These are phyloP conservation scores for Scolanthus callimorphus DNA, from an alignment of 92 coral and sea anemone species.

Conservation along the genomic window DNA sequence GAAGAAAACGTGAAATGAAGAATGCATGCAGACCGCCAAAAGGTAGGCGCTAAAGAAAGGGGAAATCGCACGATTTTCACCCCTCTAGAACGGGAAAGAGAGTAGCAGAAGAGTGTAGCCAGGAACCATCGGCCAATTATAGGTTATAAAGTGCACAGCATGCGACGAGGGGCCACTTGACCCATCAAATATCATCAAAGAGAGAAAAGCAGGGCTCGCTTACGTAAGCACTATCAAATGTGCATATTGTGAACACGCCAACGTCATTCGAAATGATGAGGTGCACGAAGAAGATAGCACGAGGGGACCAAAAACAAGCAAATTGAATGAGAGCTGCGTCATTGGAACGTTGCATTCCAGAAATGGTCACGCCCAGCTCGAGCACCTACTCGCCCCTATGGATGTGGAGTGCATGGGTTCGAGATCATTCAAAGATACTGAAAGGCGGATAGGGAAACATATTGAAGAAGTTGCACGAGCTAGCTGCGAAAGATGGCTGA, in stretches of 20 bases:
- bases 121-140: no score
- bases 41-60: no score
- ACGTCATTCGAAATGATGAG: slow-evolving; percentile 4
- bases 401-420: neutral
- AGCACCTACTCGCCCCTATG: slow-evolving; percentile 8
- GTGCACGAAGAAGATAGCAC: neutral
- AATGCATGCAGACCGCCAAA: no score
- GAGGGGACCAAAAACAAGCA: slow-evolving; percentile 1
- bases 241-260: neutral
- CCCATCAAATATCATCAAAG: neutral
- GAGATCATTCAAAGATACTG: slow-evolving; percentile 2
- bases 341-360: slow-evolving; percentile 8
- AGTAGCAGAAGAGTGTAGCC: no score
- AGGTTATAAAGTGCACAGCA: neutral
- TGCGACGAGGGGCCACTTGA: slow-evolving; percentile 7
- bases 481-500: slow-evolving; percentile 8
- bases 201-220: slow-evolving; percentile 10
- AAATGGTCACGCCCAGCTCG: slow-evolving; percentile 18
- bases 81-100: no score
- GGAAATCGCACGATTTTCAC: no score
- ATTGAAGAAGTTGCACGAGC: slow-evolving; percentile 1
- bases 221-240: neutral
- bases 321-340: slow-evolving; percentile 6
- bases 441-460: slow-evolving; percentile 7
- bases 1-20: no score